Conservation (phyloP, 2,888 invertebrate genomes). For the Tetranychus truncatus region DNA sequence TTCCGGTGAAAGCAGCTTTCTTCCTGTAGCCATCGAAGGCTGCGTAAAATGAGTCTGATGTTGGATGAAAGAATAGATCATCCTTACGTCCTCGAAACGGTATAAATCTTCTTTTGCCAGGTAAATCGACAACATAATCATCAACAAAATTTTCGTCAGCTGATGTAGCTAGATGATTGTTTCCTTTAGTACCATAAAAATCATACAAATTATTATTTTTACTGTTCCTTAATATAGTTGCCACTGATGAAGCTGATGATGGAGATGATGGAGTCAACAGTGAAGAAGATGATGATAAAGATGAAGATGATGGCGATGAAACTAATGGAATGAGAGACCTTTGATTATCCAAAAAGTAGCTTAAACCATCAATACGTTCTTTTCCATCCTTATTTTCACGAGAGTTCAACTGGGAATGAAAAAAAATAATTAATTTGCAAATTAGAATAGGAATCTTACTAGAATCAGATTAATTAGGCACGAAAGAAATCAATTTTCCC, state of each 20-base stretch:
- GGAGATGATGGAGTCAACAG: not conserved
- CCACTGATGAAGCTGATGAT: not conserved
- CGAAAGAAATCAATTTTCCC: not conserved
- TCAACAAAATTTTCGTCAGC: not conserved
- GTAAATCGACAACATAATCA: not conserved
- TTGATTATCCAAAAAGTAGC: not conserved
- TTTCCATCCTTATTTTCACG: not conserved
- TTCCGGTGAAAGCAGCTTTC: not conserved
- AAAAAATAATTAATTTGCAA: not conserved
- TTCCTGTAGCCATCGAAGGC: not conserved
- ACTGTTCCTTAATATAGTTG: not conserved
- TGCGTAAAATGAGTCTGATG: not conserved
- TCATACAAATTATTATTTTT: not conserved
- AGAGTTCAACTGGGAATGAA: not conserved
- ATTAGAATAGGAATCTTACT: not conserved
- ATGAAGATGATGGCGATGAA: not conserved
- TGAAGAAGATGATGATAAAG: not conserved
- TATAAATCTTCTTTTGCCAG: not conserved
- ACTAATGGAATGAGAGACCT: not conserved
- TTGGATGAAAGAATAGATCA: not conserved
- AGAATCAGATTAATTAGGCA: not conserved
- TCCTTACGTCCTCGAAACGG: not conserved
- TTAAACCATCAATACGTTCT: not conserved
- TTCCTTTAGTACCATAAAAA: not conserved
- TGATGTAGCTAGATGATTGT: not conserved